Evolutionary conservation across 2,113 vertebrate species (phyloP), one percentile per base, ranked within the genome.

Genomic region (Octodon degus): DNA sequence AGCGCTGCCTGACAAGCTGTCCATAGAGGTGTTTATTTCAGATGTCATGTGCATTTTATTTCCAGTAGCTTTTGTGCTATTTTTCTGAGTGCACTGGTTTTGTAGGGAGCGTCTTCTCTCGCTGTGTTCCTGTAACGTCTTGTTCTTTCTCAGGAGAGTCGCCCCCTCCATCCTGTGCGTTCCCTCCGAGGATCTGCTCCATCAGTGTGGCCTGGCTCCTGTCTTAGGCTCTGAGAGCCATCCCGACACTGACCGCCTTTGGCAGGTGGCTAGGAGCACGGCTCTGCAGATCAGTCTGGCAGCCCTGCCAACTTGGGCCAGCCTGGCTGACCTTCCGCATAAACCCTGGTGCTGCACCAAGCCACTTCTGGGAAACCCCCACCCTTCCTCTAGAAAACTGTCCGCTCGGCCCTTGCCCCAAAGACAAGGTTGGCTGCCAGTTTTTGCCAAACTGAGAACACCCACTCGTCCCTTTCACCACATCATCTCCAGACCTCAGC

Each of bases 301-400:
- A 34, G 40, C 20, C 20, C 12, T 27, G 13, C 4, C 20, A 20
- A 3, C 0, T 0, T 4, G 3, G 19, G 14, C 7, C 22, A 70
- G 19, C 1, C 17, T 22, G 16, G 0, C 14, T 3, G 82, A 60
- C 67, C 55, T 47, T 10, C 16, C 55, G 16, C 55, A 58, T 13
- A 55, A 55, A 55, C 0, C 8, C 5, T 5, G 47, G 6, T 13
- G 2, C 27, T 32, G 24, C 12, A 30, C n/a, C 5, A 55, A 19
- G 27, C 70, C 43, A 1, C 68, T 17, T 37, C 24, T 67, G 30
- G 90, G 40, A 32, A 68, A 32, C 0, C 17, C 6, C 60, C 10
- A 7, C 50, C 27, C 5, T 7, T 0, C 27, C 40, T 40, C 40
- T 11, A 22, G 58, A 58, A 74, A 63, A 87, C 2, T 6, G 0